Base-by-base conservation (phyloP, 2,888 invertebrate species). In the Drosophila setosimentum region DNA sequence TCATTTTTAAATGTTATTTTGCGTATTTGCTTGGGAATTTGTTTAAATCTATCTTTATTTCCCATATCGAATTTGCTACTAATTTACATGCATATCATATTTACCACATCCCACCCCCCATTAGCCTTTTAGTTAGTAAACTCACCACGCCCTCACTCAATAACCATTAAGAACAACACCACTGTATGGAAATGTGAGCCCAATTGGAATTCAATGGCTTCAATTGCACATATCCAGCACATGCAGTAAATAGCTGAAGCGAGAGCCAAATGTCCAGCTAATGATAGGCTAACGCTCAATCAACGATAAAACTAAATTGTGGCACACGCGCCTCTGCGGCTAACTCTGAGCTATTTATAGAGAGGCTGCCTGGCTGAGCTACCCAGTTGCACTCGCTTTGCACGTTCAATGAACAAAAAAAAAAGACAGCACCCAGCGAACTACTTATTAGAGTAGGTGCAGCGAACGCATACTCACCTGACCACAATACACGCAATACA, bases 231-330 rank as follows among this genome's bases (percentile, higher is more conserved):
- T 18, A 61, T 65, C 55, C 69, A 65, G 64, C 67, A 63, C 70
- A 51, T 68, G 51, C 59, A 60, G 69, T 66, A 73, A 72, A 74
- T 68, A 57, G 68, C 42, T 42, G 69, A 65, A 54, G 63, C 69
- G 59, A 74, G 70, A 71, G 71, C 71, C 81, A 73, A 80, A 84
- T 79, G 81, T 76, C 87, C 76, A 82, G 83, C 84, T 86, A 87
- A 86, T 86, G 85, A 85, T 87, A 87, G 85, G 85, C 85, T 87
- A 86, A 87, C 85, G 87, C 85, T 86, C 87, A 83, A 86, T 86
- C 85, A 87, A 85, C 85, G 85, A 86, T 86, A 87, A 87, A 82
- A 83, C 85, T 85, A 86, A 86, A 86, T 86, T 86, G 85, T 86
- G 87, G 85, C 85, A 86, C 85, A 86, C 85, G 85, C 87, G 78